Conservation (phyloP, 92 coral and sea anemone genomes). For the Parazoanthus darwini region DNA sequence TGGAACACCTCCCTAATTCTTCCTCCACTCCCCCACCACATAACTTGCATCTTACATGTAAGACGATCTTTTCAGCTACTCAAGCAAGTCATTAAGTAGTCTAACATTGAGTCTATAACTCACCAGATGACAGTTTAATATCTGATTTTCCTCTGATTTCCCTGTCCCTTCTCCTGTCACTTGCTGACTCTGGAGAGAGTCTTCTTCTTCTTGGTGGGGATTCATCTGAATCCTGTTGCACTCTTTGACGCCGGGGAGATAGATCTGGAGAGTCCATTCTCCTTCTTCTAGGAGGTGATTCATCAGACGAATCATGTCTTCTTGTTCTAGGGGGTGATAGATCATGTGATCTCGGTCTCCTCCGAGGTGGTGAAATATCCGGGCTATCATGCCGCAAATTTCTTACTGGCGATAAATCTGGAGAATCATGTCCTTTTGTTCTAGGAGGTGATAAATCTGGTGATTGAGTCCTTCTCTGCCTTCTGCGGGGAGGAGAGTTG, state of each 20-base stretch:
- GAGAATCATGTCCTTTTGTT: constrained; percentile 19
- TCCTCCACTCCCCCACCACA: too few relatives aligned
- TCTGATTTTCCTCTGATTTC: not conserved
- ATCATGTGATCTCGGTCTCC: constrained; percentile 45
- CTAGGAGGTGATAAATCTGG: constrained; percentile 65
- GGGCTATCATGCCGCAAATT: constrained; percentile 48
- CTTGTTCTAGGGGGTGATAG: constrained; percentile 59
- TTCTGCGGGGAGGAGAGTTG: constrained; percentile 78
- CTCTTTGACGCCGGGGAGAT: constrained; percentile 21
- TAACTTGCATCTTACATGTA: too few relatives aligned
- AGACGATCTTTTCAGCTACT: not conserved
- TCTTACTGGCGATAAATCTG: constrained; percentile 45
- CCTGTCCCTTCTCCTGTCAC: not conserved
- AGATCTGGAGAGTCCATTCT: constrained; percentile 47
- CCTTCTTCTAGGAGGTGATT: constrained; percentile 64
- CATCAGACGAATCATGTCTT: constrained; percentile 48
- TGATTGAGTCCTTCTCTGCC: constrained; percentile 53
- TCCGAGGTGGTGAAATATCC: constrained; percentile 56
- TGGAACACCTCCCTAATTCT: too few relatives aligned
- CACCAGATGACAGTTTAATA: constrained; percentile 29
- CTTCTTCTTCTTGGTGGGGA: constrained; percentile 56
- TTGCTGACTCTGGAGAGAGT: constrained; percentile 8
- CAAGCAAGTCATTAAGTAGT: too few relatives aligned
- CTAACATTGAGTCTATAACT: not conserved
- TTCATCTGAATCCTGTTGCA: constrained; percentile 51